Evolutionary conservation across 1,140 invertebrate genomes (phyloP).

Genomic region (Aphelenchoides besseyi): DNA sequence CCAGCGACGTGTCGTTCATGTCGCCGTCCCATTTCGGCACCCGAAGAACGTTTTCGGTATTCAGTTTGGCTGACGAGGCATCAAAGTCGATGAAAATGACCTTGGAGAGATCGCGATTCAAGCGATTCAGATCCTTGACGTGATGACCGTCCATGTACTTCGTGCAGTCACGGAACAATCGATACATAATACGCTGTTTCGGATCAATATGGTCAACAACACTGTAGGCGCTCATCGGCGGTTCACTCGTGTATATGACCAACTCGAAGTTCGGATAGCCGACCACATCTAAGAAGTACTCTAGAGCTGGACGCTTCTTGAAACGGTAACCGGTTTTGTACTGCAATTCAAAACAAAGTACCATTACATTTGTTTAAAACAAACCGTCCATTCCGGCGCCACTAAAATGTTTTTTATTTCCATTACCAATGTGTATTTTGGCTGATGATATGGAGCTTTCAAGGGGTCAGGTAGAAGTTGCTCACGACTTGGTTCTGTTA

Average conservation of each 20-base stretch:
- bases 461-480: constrained; percentile 90
- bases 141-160: constrained; percentile 90
- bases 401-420: constrained; percentile 93
- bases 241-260: constrained; percentile 91
- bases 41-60: constrained; percentile 81
- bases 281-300: constrained; percentile 85
- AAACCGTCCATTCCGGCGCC: constrained; percentile 94
- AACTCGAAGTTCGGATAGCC: constrained; percentile 85
- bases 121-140: constrained; percentile 80
- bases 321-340: constrained; percentile 84
- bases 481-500: constrained; percentile 80
- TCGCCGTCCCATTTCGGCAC: constrained; percentile 87
- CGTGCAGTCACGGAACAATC: constrained; percentile 89
- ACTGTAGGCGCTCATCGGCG: constrained; percentile 76
- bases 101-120: constrained; percentile 90
- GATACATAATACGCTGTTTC: constrained; percentile 81
- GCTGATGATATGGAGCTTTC: constrained; percentile 85
- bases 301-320: constrained; percentile 92
- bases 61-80: constrained; percentile 77
- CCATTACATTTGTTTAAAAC: constrained; percentile 37
- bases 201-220: constrained; percentile 88
- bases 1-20: constrained; percentile 76
- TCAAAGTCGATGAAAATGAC: constrained; percentile 97
- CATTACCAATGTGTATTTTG: constrained; percentile 89
- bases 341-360: constrained; percentile 64